Conservation (phyloP, 2,797 vertebrate genomes). For the Pantherophis alleghaniensis region DNA sequence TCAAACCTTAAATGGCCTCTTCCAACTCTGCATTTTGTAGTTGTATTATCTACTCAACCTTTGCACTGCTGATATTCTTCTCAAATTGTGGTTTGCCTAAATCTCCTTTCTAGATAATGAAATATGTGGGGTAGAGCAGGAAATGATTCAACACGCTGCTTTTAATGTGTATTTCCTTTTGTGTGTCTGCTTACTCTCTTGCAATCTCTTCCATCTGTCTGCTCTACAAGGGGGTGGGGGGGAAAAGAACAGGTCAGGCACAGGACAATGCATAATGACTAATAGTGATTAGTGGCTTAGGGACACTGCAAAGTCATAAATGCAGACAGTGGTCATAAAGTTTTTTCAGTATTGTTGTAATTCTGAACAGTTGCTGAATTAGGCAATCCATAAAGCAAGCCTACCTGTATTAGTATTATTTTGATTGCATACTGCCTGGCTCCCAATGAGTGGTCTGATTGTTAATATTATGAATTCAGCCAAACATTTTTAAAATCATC, state of each 20-base stretch:
- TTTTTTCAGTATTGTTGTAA: not conserved
- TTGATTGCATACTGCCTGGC: not conserved
- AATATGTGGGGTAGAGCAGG: not conserved
- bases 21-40: not conserved
- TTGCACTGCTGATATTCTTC: not conserved
- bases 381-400: not conserved
- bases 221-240: not conserved
- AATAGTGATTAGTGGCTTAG: not conserved
- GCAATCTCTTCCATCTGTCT: not conserved
- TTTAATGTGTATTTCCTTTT: not conserved
- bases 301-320: not conserved
- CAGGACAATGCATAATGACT: not conserved
- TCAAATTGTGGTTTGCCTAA: not conserved
- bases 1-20: not conserved
- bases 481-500: not conserved
- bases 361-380: not conserved
- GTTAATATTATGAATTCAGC: not conserved
- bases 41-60: not conserved
- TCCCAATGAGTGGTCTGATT: not conserved
- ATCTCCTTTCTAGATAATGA: not conserved
- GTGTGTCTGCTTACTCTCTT: not conserved
- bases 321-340: not conserved
- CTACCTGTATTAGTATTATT: not conserved
- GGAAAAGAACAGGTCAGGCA: not conserved
- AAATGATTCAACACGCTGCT: not conserved